Evolutionary conservation across 1,140 invertebrate species (phyloP).

Genomic region (Ylistrum balloti): DNA sequence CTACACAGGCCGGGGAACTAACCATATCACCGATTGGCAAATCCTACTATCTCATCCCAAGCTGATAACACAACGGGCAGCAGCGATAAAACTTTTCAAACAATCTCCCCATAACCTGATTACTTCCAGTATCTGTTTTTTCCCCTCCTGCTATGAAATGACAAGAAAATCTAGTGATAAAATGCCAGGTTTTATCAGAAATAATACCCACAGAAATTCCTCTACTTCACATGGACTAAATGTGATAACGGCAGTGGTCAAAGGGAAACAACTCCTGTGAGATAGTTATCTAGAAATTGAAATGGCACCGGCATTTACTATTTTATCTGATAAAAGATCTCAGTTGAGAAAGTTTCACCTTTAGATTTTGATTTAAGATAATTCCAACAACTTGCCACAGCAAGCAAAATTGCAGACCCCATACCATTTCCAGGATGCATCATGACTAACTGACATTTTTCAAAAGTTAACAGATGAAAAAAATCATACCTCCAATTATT

Average conservation of each 20-base stretch:
- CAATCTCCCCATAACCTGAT: slow-evolving; percentile 43
- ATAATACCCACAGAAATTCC: slow-evolving; percentile 34
- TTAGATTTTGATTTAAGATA: not conserved
- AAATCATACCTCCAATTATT: not conserved
- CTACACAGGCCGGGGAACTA: slow-evolving; percentile 23
- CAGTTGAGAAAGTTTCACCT: not conserved
- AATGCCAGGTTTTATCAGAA: slow-evolving; percentile 25
- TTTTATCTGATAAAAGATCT: not conserved
- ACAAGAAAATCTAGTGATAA: slow-evolving; percentile 35
- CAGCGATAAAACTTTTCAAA: slow-evolving; percentile 43
- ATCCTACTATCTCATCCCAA: not conserved
- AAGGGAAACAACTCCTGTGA: not conserved
- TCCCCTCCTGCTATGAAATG: slow-evolving; percentile 35
- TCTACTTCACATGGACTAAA: not conserved
- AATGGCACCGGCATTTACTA: not conserved
- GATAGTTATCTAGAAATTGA: not conserved
- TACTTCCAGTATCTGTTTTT: slow-evolving; percentile 34
- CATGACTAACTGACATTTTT: not conserved
- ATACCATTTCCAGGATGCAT: not conserved
- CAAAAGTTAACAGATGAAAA: not conserved
- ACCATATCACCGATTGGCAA: slow-evolving; percentile 15
- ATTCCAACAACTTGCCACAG: not conserved
- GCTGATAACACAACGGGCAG: not conserved
- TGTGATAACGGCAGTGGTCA: not conserved
- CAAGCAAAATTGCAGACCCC: not conserved